Evolutionary conservation across 2,797 vertebrate genomes (phyloP).

Genomic region (Hoplostethus mediterraneus): DNA sequence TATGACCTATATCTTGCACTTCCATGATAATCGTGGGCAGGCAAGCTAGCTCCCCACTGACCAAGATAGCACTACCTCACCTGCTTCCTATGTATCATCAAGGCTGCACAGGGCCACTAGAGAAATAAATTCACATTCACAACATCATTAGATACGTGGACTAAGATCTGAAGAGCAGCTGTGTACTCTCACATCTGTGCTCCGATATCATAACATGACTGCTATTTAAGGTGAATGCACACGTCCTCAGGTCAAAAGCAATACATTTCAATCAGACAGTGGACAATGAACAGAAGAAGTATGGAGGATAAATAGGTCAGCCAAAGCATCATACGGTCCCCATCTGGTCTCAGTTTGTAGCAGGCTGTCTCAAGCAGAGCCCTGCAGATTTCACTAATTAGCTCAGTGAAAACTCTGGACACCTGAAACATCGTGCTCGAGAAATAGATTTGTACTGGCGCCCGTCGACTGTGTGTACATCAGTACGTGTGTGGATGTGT

Average conservation of each 20-base stretch:
- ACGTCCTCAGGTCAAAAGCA: constrained; percentile 41
- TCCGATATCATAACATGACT: constrained; percentile 20
- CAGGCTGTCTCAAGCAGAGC: constrained; percentile 69
- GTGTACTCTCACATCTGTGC: constrained; percentile 3
- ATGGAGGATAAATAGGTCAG: constrained; percentile 74
- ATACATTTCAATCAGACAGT: constrained; percentile 52
- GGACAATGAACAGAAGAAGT: constrained; percentile 59
- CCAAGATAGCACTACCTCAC: constrained; percentile 37
- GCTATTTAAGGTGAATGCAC: constrained; percentile 33
- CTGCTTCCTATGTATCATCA: constrained; percentile 59
- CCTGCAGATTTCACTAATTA: constrained; percentile 74
- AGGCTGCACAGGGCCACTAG: constrained; percentile 27
- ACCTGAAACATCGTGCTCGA: constrained; percentile 52
- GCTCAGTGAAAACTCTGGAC: constrained; percentile 53
- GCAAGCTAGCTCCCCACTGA: constrained; percentile 44
- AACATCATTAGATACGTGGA: constrained; percentile 13
- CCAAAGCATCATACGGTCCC: constrained; percentile 73
- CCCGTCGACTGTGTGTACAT: constrained; percentile 15
- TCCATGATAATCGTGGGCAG: constrained; percentile 34
- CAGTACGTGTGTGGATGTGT: constrained; percentile 5
- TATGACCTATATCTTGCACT: constrained; percentile 53
- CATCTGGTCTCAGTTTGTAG: constrained; percentile 75
- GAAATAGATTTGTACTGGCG: constrained; percentile 27
- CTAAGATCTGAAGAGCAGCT: constrained; percentile 16
- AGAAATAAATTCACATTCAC: constrained; percentile 38